phyloP scores from a whole-genome alignment of 1,140 invertebrate genomes.

The Aphaenogaster ashmeadi region DNA sequence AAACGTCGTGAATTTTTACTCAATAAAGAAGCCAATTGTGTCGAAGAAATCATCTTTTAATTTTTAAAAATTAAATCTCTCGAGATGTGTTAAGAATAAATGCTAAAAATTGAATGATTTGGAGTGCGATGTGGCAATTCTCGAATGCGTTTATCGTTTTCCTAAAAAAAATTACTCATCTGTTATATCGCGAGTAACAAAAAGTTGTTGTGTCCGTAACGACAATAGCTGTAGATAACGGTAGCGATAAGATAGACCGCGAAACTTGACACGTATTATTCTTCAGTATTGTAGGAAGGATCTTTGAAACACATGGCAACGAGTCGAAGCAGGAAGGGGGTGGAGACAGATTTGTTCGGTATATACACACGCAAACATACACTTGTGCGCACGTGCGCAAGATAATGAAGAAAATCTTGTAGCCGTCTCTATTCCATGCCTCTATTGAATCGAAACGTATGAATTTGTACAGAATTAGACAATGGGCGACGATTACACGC shows the following conservation, averaged over 20 bases:
- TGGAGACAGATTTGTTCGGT: constrained; percentile 61
- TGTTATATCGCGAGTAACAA: background rate
- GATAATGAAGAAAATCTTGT: constrained; percentile 57
- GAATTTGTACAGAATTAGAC: background rate
- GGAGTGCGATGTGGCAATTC: background rate
- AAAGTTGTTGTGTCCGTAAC: background rate
- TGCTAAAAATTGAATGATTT: background rate
- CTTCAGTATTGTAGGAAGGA: constrained; percentile 38
- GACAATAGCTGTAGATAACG: constrained; percentile 45
- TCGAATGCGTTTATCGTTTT: background rate
- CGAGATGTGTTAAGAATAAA: background rate
- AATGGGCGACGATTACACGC: background rate
- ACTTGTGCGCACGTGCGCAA: background rate
- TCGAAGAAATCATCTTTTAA: too few species aligned
- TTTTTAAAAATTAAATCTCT: background rate
- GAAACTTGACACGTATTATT: constrained; percentile 51
- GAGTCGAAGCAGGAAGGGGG: constrained; percentile 65
- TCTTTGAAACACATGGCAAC: constrained; percentile 66
- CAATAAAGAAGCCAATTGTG: too few species aligned
- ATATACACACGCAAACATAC: background rate
- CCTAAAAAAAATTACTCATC: background rate
- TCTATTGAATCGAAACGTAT: background rate
- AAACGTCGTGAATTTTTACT: too few species aligned
- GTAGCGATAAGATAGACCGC: constrained; percentile 67
- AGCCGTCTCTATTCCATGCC: background rate